Percentiles rank a stretch among this genome's conserved stretches.
Conservation (phyloP, 1,140 invertebrate species). For the Chymomyza costata region DNA sequence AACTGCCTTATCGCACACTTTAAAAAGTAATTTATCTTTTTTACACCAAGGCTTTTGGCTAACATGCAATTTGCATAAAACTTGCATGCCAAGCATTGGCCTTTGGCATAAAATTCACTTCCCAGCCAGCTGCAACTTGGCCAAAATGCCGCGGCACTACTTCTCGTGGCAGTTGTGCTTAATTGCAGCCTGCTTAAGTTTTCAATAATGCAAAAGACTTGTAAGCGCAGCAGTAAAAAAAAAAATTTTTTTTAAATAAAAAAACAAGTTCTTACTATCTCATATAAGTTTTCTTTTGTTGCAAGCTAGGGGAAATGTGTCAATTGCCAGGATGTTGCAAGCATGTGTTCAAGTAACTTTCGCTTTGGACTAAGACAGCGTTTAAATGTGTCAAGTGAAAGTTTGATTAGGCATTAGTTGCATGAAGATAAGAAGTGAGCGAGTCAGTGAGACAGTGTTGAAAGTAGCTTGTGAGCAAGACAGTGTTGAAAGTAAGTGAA, state of each 20-base stretch:
- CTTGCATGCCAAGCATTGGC: slow-evolving; percentile 40
- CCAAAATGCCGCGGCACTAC: no score
- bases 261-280: slow-evolving; percentile 50
- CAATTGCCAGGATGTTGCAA: slow-evolving; percentile 37
- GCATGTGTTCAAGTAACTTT: slow-evolving; percentile 1
- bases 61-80: slow-evolving; percentile 69
- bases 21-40: slow-evolving; percentile 71
- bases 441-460: no score
- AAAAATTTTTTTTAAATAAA: slow-evolving; percentile 44
- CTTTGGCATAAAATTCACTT: slow-evolving; percentile 61
- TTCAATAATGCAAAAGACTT: slow-evolving; percentile 58
- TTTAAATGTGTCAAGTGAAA: slow-evolving; percentile 36
- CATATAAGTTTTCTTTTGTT: slow-evolving; percentile 55
- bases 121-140: slow-evolving; percentile 19
- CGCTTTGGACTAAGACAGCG: slow-evolving; percentile 16
- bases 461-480: no score
- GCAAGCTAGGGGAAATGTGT: slow-evolving; percentile 35
- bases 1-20: slow-evolving; percentile 44
- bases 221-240: slow-evolving; percentile 18
- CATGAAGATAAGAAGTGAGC: no score
- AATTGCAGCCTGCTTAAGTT: slow-evolving; percentile 63
- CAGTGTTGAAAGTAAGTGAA: no score
- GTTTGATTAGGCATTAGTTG: slow-evolving; percentile 19
- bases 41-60: slow-evolving; percentile 22
- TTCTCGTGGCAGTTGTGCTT: slow-evolving; percentile 29